Percentiles rank a stretch among this genome's conserved stretches.
Conservation (phyloP, 2,888 invertebrate genomes). For the Noctua fimbriata region DNA sequence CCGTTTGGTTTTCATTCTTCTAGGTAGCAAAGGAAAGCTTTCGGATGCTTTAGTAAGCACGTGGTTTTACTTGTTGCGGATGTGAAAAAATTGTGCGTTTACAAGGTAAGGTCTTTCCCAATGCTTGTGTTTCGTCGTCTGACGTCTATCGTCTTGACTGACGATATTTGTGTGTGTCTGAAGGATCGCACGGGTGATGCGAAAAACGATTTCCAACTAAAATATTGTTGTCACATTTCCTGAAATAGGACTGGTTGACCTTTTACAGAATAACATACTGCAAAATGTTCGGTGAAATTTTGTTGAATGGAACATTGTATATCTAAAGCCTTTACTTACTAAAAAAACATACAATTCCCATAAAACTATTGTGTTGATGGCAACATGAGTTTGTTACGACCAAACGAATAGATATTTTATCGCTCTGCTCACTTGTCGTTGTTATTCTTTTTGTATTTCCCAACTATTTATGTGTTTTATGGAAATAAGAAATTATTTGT, state of each 20-base stretch:
- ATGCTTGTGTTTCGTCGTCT: background rate
- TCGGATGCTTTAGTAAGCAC: background rate
- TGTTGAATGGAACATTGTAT: background rate
- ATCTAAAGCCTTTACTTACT: background rate
- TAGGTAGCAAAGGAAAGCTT: background rate
- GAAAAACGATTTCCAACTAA: background rate
- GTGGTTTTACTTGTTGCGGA: slow-evolving; percentile 19
- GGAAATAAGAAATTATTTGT: background rate
- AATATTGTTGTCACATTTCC: background rate
- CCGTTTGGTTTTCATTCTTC: background rate
- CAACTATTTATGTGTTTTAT: slow-evolving; percentile 2
- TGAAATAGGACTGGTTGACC: background rate
- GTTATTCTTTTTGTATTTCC: background rate
- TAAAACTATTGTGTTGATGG: background rate
- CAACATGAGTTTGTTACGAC: background rate
- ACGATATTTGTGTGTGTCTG: background rate
- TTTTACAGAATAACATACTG: background rate
- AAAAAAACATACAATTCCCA: background rate
- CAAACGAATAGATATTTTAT: background rate
- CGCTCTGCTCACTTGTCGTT: background rate
- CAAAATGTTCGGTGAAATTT: background rate
- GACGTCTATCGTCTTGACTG: background rate
- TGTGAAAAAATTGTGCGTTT: background rate
- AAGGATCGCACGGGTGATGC: background rate
- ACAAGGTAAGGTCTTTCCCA: background rate